Evolutionary conservation across 2,113 vertebrate species (phyloP).

Genomic region (Amphiprion ocellaris): DNA sequence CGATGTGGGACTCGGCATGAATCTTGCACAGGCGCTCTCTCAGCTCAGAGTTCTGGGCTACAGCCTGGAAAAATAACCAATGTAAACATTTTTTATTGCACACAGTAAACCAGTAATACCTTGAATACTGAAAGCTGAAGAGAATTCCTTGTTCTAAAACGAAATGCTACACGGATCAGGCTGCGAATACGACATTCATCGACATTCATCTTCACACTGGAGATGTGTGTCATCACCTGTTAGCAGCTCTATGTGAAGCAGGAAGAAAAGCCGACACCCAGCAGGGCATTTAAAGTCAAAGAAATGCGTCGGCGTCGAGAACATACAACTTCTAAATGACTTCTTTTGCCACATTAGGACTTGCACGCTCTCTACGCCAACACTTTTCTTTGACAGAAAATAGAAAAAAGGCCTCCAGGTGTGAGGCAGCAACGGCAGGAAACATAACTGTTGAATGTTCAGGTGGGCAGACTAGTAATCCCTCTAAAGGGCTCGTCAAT

Average conservation of each 20-base stretch:
- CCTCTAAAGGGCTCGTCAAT: constrained; percentile 47
- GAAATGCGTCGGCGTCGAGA: constrained; percentile 27
- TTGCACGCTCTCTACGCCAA: constrained; percentile 6
- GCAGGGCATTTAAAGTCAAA: constrained; percentile 20
- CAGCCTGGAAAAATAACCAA: constrained; percentile 91
- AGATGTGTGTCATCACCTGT: constrained; percentile 15
- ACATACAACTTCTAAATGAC: neutral
- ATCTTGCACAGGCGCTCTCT: constrained; percentile 97
- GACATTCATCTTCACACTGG: neutral
- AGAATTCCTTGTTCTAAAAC: constrained; percentile 1
- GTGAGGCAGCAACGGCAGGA: constrained; percentile 47
- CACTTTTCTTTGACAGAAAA: constrained; percentile 48
- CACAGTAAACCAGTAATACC: constrained; percentile 16
- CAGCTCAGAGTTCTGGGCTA: constrained; percentile 97
- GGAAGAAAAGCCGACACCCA: constrained; percentile 22
- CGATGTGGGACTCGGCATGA: constrained; percentile 93
- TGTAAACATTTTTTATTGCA: constrained; percentile 54
- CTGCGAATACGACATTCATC: neutral
- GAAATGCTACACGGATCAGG: constrained; percentile 1
- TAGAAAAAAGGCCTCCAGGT: constrained; percentile 39
- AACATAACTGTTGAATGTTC: constrained; percentile 45
- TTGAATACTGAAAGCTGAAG: constrained; percentile 1
- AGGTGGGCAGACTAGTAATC: constrained; percentile 54
- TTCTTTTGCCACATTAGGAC: neutral
- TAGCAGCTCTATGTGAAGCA: constrained; percentile 20